Conservation (phyloP, 2,888 invertebrate genomes). For the Tolmerus cingulatus region DNA sequence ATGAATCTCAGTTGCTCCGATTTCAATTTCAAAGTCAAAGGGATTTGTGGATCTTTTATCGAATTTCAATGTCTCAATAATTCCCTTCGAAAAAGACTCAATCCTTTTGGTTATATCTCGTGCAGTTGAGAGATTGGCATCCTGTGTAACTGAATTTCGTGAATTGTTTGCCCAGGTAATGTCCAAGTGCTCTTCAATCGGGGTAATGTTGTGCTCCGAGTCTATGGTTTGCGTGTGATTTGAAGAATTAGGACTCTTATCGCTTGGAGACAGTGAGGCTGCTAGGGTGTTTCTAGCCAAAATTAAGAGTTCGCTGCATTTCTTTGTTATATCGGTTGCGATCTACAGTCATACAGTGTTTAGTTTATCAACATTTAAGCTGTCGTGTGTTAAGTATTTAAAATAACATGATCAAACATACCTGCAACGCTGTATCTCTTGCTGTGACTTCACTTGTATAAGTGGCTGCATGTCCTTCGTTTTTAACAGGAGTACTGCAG, state of each 20-base stretch:
- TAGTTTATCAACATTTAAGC: neutral
- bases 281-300: constrained; percentile 75
- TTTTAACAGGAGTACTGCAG: constrained; percentile 59
- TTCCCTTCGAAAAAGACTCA: constrained; percentile 63
- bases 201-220: constrained; percentile 64
- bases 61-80: constrained; percentile 63
- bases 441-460: constrained; percentile 58
- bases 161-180: constrained; percentile 63
- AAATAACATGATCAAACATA: neutral
- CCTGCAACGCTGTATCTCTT: constrained; percentile 68
- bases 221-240: constrained; percentile 64
- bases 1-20: constrained; percentile 63
- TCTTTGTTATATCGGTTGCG: constrained; percentile 79
- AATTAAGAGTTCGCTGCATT: constrained; percentile 79
- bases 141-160: constrained; percentile 58
- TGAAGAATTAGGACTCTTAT: constrained; percentile 65
- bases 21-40: constrained; percentile 62
- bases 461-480: constrained; percentile 53
- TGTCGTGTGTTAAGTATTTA: too few species aligned
- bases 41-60: constrained; percentile 63
- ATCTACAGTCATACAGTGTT: constrained; percentile 65
- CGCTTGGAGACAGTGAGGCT: constrained; percentile 67
- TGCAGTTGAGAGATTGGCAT: constrained; percentile 59
- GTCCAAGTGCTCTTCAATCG: constrained; percentile 64
- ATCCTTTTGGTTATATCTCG: constrained; percentile 63